Conservation (phyloP, 92 coral and sea anemone genomes). For the Pocillopora grandis region DNA sequence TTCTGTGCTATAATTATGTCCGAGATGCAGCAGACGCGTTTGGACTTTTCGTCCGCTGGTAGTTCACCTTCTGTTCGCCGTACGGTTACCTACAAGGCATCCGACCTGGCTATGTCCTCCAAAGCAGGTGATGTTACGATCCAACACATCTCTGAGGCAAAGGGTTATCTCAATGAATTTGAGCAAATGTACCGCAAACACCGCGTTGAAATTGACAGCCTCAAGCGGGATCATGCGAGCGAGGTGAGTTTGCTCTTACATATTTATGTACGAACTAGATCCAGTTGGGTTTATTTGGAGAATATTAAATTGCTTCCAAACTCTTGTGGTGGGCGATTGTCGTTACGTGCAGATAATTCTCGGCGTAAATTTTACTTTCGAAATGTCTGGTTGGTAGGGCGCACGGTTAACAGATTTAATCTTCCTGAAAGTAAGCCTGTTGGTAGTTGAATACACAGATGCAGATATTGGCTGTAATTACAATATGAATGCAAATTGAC, state of each 20-base stretch:
- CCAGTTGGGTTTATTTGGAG: background rate
- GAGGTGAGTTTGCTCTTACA: constrained; percentile 65
- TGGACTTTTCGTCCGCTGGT: constrained; percentile 10
- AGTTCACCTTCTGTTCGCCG: constrained; percentile 36
- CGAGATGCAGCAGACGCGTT: constrained; percentile 42
- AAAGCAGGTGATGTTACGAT: constrained; percentile 73
- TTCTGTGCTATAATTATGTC: constrained; percentile 14
- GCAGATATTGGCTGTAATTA: background rate
- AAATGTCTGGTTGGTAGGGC: background rate
- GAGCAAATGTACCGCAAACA: constrained; percentile 87
- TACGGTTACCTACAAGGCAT: constrained; percentile 61
- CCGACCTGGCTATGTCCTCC: constrained; percentile 12
- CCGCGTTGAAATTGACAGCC: constrained; percentile 78
- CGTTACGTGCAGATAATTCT: background rate
- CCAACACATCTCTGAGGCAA: constrained; percentile 94
- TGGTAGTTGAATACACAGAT: background rate
- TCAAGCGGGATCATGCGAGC: constrained; percentile 81
- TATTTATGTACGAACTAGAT: background rate
- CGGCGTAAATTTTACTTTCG: background rate
- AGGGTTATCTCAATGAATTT: constrained; percentile 90
- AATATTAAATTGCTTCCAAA: background rate
- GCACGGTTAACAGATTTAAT: background rate
- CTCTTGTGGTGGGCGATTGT: background rate
- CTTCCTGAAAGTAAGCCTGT: background rate
- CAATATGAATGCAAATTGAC: constrained; percentile 9